Conservation (phyloP, 30 jellyfish, hydroid and myxozoan species). For the Chironex yamaguchii region DNA sequence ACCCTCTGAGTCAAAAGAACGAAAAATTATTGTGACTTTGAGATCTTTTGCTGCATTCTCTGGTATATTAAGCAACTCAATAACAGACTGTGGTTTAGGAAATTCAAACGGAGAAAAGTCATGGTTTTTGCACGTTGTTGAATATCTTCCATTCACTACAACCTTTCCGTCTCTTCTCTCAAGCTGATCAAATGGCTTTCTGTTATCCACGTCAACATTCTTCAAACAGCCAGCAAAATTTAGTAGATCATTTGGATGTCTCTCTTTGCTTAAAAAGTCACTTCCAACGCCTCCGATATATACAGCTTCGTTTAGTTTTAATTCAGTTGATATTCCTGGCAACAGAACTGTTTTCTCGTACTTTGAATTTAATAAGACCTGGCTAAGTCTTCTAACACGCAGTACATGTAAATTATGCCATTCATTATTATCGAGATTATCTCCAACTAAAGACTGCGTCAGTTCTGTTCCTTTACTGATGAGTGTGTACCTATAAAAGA, state of each 20-base stretch:
- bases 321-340: constrained; percentile 62
- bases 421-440: constrained; percentile 47
- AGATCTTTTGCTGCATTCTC: constrained; percentile 25
- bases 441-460: constrained; percentile 58
- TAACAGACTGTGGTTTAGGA: constrained; percentile 52
- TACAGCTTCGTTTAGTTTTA: constrained; percentile 34
- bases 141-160: constrained; percentile 24
- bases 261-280: neutral
- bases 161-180: constrained; percentile 39
- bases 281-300: constrained; percentile 65
- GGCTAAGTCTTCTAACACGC: constrained; percentile 40
- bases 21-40: constrained; percentile 45
- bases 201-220: constrained; percentile 51
- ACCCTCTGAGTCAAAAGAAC: constrained; percentile 78
- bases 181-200: constrained; percentile 49
- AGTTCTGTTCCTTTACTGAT: constrained; percentile 5
- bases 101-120: constrained; percentile 69
- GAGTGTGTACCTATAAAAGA: constrained; percentile 30
- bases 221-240: constrained; percentile 67
- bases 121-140: constrained; percentile 18
- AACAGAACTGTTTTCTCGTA: constrained; percentile 38
- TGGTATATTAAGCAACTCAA: constrained; percentile 58
- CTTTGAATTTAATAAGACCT: constrained; percentile 44
- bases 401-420: constrained; percentile 68
- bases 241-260: neutral